Evolutionary conservation across 2,888 invertebrate species (phyloP), one percentile per base, ranked within the genome.

Genomic region (Napeogenes sylphis): DNA sequence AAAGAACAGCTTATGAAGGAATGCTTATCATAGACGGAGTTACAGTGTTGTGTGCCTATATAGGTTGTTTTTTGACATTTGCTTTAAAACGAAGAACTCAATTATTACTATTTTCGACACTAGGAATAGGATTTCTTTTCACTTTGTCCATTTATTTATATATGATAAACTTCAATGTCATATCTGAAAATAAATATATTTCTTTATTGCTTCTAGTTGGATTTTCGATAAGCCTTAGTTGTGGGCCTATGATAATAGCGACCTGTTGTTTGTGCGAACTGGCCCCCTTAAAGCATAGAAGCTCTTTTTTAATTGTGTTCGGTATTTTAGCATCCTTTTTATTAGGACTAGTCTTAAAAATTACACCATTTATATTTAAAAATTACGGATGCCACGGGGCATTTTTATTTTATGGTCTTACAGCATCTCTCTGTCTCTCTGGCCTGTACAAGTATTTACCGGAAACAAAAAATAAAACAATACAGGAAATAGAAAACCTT

Each of bases 171-270:
- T 33, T 65, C 12, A 51, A 56, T 0, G 13, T 70, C 2, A 33
- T 73, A n/a, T 6, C 21, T 6, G 74, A 72, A 64, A 74, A 75
- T 58, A 73, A 67, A 32, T 66, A 70, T 33, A 30, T 77, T 8
- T 78, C 82, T 8, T 73, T 84, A 45, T 62, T 71, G 0, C 67
- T 85, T 13, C 63, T 85, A 38, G 75, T 75, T 13, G 71, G 73
- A 3, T 83, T 80, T 69, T 78, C 78, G 0, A 69, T 79, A 64
- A 69, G 71, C 0, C 72, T 80, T 5, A 78, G 79, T 62, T 75
- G 76, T 66, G 78, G 78, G 1, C 79, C 78, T 0, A 74, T 80
- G 76, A 77, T 76, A 35, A 62, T 79, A 53, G 71, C 73, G 0
- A 72, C 73, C 33, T 66, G 76, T 35, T 73, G 79, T 53, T 53